A percentile compares a stretch with the other conserved stretches of the same genome.
Conservation (phyloP, 2,113 vertebrate species). For the Gorsachius goisagi region DNA sequence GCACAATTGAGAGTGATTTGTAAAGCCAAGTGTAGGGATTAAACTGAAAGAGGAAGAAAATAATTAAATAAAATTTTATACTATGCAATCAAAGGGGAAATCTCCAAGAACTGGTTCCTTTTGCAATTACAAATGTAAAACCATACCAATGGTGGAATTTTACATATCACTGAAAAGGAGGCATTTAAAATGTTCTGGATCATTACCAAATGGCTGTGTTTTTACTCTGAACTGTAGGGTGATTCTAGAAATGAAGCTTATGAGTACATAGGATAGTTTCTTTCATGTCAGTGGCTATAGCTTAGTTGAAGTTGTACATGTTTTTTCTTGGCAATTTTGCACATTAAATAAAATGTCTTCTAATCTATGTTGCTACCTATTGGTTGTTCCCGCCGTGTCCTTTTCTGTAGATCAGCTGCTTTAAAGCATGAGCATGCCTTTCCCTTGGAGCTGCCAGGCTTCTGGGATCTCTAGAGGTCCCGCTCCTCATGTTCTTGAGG, state of each 20-base stretch:
- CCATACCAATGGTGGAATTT: neutral
- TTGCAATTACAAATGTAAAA: neutral
- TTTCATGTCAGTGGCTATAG: constrained; percentile 17
- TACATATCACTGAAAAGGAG: neutral
- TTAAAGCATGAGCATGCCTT: neutral
- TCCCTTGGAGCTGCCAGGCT: neutral
- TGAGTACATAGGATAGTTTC: neutral
- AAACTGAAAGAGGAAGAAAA: neutral
- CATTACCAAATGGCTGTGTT: constrained; percentile 3
- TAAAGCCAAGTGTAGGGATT: neutral
- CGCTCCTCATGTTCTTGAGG: neutral
- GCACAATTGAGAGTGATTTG: neutral
- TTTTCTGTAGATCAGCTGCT: neutral
- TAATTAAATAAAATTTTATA: neutral
- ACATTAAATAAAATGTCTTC: constrained; percentile 62
- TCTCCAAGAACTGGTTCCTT: neutral
- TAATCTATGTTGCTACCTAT: neutral
- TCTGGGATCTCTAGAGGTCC: neutral
- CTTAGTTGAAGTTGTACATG: constrained; percentile 18
- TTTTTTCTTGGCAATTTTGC: constrained; percentile 43
- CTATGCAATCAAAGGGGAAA: constrained; percentile 32
- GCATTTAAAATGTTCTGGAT: neutral
- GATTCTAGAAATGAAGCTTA: neutral
- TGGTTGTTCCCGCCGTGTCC: neutral
- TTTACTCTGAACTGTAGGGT: constrained; percentile 3